Evolutionary conservation across 1,140 invertebrate species (phyloP), one percentile per base, ranked within the genome.

Genomic region (Harpegnathos saltator): DNA sequence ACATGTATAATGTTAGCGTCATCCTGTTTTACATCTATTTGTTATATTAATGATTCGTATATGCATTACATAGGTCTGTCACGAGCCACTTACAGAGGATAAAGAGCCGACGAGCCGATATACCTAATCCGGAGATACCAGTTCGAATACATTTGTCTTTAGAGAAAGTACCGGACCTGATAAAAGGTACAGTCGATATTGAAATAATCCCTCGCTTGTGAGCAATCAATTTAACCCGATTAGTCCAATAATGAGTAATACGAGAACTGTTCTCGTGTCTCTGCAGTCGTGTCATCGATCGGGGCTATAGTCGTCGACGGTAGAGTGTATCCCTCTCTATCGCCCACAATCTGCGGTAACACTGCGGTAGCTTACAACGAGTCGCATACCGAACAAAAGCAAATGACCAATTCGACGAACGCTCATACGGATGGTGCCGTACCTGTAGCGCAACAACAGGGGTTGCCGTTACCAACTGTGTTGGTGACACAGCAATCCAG

Each of bases 51-150:
- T 33, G 33, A 3, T 9, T 44, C 61, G 24, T 74, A 63, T 82
- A 54, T 74, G 0, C 68, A 82, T 90, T 90, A n/a, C 84, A 9
- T 44, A 95, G 92, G 88, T 95, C 93, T 73, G 93, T 95, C 17
- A 96, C 96, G 54, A 95, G 95, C 85, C 97, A 97, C 94, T 94
- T 97, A 82, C 96, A 97, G 92, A 95, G 97, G 87, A 97, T 97
- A 84, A 97, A 97, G 93, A 96, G 96, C 87, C 95, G 96, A 87
- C 94, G 97, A 88, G 97, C 97, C 3, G 97, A 97, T 93, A 97
- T 97, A 91, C 97, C 97, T 85, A 98, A 97, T 95, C 97, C 97
- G 3, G 97, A 97, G 94, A 97, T 97, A 88, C 97, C 97, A 54
- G 97, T 97, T 54, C 95, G 97, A 89, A 98, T 97, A 91, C 96